Evolutionary conservation across 2,113 vertebrate genomes (phyloP), one percentile per base, ranked within the genome.

Genomic region (Microtus montanus): DNA sequence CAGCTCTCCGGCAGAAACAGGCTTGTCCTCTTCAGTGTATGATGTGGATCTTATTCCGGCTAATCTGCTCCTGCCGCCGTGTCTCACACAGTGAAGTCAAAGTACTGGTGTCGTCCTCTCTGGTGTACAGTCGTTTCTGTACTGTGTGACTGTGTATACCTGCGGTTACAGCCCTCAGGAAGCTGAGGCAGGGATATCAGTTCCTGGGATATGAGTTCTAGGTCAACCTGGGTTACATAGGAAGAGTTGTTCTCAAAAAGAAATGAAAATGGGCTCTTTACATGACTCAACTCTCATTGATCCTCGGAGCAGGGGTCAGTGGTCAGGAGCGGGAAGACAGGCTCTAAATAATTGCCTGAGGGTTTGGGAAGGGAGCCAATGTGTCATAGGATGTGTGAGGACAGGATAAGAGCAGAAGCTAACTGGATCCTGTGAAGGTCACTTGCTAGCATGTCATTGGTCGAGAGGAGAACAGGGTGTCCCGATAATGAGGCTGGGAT

Each of bases 41-140:
- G 8, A 79, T 3, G 26, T 0, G 17, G 20, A 24, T 77, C 74
- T 66, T 8, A 84, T 73, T 52, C 47, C 74, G 68, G 80, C 19
- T 2, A 64, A 33, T 17, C 54, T 89, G 12, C 63, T 77, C 80
- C 19, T 82, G 9, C 19, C 17, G 24, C 38, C 12, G 13, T 24
- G 15, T 73, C 66, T 94, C 13, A 49, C 7, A n/a, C 52, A 66
- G 28, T 1, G 28, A 58, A 52, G 75, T 71, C 24, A 22, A 54
- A 44, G 24, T 58, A 24, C n/a, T 4, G 0, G 6, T 41, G 0
- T 1, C 3, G 2, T 26, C 30, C 3, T 33, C 82, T 82, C 15
- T 9, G 8, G 26, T 28, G 0, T 17, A 38, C 15, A 11, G 41
- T 12, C 4, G 26, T 74, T 33, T 89, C 28, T 35, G 71, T 26